Evolutionary conservation across 2,113 vertebrate genomes (phyloP).

Genomic region (Thryonomys swinderianus): DNA sequence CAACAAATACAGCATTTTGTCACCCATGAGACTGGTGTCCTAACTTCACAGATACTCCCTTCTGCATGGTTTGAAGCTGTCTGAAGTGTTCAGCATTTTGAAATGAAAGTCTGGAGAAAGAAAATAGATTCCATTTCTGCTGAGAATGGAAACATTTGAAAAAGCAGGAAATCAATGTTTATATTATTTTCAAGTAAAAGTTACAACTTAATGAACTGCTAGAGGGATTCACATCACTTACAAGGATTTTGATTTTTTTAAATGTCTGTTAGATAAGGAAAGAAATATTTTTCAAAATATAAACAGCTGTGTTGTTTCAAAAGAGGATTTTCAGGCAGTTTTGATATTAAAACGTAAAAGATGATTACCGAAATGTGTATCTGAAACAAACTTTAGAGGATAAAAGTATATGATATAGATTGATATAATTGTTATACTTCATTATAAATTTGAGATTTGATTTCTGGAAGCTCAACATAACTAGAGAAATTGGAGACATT

Average conservation of each 20-base stretch:
- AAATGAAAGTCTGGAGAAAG: not conserved
- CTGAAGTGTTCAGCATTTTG: conserved; percentile 3
- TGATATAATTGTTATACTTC: conserved; percentile 1
- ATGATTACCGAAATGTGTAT: not conserved
- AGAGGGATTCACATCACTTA: not conserved
- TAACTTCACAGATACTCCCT: not conserved
- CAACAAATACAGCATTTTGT: not conserved
- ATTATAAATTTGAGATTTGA: not conserved
- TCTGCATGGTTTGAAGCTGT: not conserved
- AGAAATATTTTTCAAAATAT: not conserved
- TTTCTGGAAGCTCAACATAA: not conserved
- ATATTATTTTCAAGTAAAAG: not conserved
- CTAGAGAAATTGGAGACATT: not conserved
- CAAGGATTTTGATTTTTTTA: conserved; percentile 9
- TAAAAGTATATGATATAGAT: not conserved
- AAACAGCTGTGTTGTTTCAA: not conserved
- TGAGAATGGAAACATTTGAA: not conserved
- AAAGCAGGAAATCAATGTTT: not conserved
- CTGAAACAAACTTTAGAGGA: not conserved
- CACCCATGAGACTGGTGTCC: not conserved
- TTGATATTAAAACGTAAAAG: not conserved
- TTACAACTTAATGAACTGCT: conserved; percentile 49
- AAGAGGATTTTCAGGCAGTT: not conserved
- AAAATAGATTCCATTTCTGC: conserved; percentile 12
- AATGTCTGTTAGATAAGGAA: not conserved